Conservation (phyloP, 2,113 vertebrate genomes). For the Eonycteris spelaea region DNA sequence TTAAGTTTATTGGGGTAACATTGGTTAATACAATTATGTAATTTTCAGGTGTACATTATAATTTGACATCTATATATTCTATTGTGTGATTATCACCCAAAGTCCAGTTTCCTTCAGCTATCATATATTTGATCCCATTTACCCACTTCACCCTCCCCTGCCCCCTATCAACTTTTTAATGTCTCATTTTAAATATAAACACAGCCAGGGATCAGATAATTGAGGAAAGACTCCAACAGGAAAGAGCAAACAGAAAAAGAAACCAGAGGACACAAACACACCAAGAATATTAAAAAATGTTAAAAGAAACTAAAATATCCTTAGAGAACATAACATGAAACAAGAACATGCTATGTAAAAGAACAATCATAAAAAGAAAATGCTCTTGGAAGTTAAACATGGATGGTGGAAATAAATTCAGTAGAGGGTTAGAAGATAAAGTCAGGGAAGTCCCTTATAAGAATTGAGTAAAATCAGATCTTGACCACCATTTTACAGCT, state of each 20-base stretch:
- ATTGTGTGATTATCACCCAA: too few relatives aligned
- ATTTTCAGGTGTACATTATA: too few relatives aligned
- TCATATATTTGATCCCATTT: too few relatives aligned
- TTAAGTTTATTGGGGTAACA: too few relatives aligned
- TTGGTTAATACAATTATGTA: too few relatives aligned
- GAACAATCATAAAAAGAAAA: background rate
- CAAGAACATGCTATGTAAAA: background rate
- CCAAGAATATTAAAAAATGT: background rate
- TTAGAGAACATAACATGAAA: background rate
- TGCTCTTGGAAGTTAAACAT: background rate
- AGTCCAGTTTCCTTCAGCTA: too few relatives aligned
- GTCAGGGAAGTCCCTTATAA: background rate
- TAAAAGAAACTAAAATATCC: background rate
- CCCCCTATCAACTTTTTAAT: background rate
- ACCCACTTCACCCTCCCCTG: too few relatives aligned
- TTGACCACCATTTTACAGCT: background rate
- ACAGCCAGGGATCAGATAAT: background rate
- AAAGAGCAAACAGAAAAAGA: background rate
- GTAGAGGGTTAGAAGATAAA: background rate
- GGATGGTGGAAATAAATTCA: background rate
- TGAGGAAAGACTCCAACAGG: background rate
- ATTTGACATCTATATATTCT: too few relatives aligned
- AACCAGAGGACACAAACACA: background rate
- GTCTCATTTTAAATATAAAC: conserved; percentile 19
- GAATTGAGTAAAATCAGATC: background rate